Evolutionary conservation across 2,113 vertebrate genomes (phyloP).

Genomic region (Lichenostomus cassidix): DNA sequence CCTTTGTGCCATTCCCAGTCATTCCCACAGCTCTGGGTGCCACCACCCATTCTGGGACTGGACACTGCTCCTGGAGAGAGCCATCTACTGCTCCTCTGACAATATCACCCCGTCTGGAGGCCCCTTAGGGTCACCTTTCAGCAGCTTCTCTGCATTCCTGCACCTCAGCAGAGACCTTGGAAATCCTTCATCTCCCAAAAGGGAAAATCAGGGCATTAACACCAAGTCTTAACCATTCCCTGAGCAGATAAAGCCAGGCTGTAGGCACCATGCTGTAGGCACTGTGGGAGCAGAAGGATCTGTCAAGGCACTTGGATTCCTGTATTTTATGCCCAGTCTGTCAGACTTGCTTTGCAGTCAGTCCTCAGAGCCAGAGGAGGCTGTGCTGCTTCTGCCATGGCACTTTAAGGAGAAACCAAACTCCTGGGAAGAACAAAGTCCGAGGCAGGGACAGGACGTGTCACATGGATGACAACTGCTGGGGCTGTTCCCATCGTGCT

Average conservation of each 20-base stretch:
- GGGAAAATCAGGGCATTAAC: neutral
- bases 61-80: neutral
- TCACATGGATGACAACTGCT: neutral
- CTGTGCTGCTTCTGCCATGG: neutral
- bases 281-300: neutral
- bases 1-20: neutral
- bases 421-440: neutral
- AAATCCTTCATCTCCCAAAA: neutral
- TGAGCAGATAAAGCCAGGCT: neutral
- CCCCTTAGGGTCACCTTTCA: neutral
- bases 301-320: neutral
- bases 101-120: neutral
- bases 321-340: neutral
- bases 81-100: neutral
- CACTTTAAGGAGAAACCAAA: neutral
- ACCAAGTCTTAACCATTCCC: neutral
- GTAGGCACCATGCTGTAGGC: neutral
- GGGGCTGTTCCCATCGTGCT: neutral
- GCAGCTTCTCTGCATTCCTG: neutral
- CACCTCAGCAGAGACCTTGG: neutral
- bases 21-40: neutral
- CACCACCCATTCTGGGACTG: neutral
- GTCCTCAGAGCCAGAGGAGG: neutral
- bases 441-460: neutral
- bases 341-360: neutral